Evolutionary conservation across 2,113 vertebrate genomes (phyloP), one percentile per base, ranked within the genome.

Genomic region (Sylvilagus bachmani): DNA sequence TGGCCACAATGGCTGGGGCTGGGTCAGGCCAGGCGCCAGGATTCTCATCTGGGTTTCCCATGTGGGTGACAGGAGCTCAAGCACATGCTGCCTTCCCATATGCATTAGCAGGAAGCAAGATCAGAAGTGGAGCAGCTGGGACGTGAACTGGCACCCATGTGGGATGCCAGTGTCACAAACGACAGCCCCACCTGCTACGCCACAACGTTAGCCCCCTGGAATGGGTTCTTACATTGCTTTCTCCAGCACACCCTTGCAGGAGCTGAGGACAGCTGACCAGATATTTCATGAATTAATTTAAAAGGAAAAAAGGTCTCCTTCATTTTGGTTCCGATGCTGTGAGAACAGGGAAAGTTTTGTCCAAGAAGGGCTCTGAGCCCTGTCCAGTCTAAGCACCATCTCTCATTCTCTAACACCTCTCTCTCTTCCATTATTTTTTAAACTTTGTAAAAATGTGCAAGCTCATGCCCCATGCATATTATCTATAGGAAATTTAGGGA

Each of bases 211-310:
- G 44, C 44, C 6, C 44, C 44, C 6, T 44, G 44, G 44, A 44
- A 44, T 44, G 44, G 55, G 21, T 58, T 95, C 95, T 93, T 83
- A 82, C 92, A 66, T 79, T 58, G 36, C 64, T 92, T 86, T 85
- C 73, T 85, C 78, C 61, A 61, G 88, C 36, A 33, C 51, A 31
- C 16, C 85, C 85, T 83, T 62, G 58, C 61, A 31, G 69, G 80
- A 51, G 51, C 74, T 79, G 74, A 89, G 92, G 69, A 93, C 64
- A 62, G 70, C 62, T 69, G 88, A n/a, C 69, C 21, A 87, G 58
- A 67, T 93, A 31, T 83, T 95, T 88, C 49, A 62, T 31, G 84
- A 80, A 62, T 91, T 91, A 82, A 89, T 58, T 73, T n/a, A 55
- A 92, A 27, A 33, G 71, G 81, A 44, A 19, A 58, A 80, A 93